Evolutionary conservation across 2,113 vertebrate species (phyloP), one percentile per base, ranked within the genome.

Genomic region (Callithrix jacchus): DNA sequence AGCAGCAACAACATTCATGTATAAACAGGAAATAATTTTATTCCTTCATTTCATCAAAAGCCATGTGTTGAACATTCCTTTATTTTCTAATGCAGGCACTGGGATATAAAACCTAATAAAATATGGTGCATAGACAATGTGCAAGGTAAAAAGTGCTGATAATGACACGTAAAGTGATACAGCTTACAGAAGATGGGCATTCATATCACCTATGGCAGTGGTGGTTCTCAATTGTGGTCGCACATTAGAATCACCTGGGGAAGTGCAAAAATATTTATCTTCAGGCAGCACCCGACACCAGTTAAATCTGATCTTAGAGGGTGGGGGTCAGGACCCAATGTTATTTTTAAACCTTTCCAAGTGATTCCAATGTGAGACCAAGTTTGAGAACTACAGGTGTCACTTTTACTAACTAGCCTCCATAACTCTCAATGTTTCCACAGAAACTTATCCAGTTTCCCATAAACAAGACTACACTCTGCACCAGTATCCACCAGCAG

Each of bases 11-110:
- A 30, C 58, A 74, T 68, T 71, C 17, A 52, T 47, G 17, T 86
- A 68, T 45, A 96, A 91, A 89, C 66, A 82, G 52, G 61, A 89
- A 86, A 35, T 64, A 52, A 73, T 82, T 73, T 91, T 81, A 77
- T 70, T 92, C 23, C 32, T 82, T 81, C 21, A 76, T 61, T 96
- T 66, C 52, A 20, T 30, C 16, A 93, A 87, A 93, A 92, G 2
- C 4, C 64, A n/a, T 89, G 14, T 77, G 16, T 81, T 40, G 32
- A 94, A 76, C 2, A 79, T 77, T 54, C 0, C 32, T 80, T 16
- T 74, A 6, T 66, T 84, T 94, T 84, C 37, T 89, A 45, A 83
- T 74, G 32, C 8, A 77, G 61, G 32, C 58, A 68, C 35, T 93
- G 37, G 8, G 25, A 56, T 74, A 3, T 40, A 91, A 94, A 93